Conservation (phyloP, 2,113 vertebrate species). For the Enhydra lutris region DNA sequence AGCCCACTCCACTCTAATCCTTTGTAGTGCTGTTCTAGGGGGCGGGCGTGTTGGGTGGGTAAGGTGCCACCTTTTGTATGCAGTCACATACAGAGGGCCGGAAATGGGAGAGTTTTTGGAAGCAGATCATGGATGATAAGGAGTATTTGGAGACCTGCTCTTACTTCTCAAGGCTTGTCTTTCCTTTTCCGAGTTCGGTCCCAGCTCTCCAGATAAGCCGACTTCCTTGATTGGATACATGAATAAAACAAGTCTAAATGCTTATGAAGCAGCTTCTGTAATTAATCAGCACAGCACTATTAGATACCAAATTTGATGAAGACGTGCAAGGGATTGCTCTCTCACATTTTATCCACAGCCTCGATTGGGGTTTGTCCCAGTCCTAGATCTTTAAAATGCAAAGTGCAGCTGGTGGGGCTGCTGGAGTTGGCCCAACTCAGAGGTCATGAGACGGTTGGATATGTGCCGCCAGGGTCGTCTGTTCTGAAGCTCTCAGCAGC, state of each 20-base stretch:
- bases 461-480: neutral
- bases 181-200: neutral
- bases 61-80: neutral
- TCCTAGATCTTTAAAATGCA: neutral
- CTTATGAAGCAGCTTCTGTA: neutral
- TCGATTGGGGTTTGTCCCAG: neutral
- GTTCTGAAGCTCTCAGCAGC: neutral
- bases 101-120: neutral
- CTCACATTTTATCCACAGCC: neutral
- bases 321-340: neutral
- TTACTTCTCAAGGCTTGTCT: neutral
- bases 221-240: neutral
- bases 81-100: neutral
- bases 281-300: neutral
- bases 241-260: neutral
- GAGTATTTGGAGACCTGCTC: neutral
- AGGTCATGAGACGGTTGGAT: neutral
- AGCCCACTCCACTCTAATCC: neutral
- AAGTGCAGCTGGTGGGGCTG: neutral
- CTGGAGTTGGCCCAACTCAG: neutral
- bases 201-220: neutral
- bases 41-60: neutral
- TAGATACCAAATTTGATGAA: constrained; percentile 3
- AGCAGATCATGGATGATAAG: neutral
- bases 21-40: neutral